Conservation (phyloP, 2,888 invertebrate genomes). For the Tipula vernalis region DNA sequence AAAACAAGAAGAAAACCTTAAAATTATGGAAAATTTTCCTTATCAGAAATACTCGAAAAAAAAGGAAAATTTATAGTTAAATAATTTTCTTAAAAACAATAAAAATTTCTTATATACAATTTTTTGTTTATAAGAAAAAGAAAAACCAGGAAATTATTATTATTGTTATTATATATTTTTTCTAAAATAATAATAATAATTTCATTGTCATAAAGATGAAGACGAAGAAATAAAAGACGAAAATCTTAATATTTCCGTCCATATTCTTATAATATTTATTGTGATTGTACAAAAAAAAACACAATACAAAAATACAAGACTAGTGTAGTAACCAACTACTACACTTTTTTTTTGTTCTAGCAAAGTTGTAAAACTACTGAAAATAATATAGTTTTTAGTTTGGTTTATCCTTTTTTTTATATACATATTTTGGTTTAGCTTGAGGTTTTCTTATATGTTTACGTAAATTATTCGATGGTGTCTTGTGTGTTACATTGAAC, state of each 20-base stretch:
- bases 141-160: background rate
- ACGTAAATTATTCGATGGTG: background rate
- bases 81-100: slow-evolving; percentile 4
- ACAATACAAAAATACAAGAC: background rate
- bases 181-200: background rate
- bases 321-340: background rate
- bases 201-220: background rate
- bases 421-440: background rate
- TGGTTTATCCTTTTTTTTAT: background rate
- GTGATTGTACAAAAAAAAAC: background rate
- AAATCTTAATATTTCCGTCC: slow-evolving; percentile 4
- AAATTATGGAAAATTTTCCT: background rate
- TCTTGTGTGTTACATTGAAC: background rate
- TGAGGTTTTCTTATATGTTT: background rate
- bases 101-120: background rate
- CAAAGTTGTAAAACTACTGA: background rate
- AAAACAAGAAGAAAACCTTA: background rate
- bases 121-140: background rate
- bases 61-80: background rate
- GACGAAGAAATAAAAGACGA: background rate
- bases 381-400: background rate
- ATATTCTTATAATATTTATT: background rate
- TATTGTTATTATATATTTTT: background rate
- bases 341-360: background rate
- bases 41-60: background rate